Conservation (phyloP, 2,113 vertebrate genomes). For the Gymnobelideus leadbeateri region DNA sequence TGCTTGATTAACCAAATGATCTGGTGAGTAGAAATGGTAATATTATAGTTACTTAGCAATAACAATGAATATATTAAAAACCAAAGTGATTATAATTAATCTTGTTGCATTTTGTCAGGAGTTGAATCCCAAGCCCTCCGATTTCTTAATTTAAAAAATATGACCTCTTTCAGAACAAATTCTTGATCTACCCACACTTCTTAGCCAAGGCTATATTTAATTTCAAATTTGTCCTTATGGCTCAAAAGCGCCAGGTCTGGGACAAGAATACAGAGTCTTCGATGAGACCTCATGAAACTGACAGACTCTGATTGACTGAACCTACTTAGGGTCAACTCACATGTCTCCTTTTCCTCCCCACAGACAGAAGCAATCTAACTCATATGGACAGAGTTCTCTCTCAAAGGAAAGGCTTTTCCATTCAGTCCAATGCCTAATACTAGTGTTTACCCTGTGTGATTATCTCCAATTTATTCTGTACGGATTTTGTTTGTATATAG, state of each 20-base stretch:
- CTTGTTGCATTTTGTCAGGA: neutral
- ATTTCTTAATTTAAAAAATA: neutral
- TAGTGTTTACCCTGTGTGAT: neutral
- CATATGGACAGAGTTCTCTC: neutral
- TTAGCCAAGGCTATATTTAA: slow-evolving; percentile 49
- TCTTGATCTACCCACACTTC: slow-evolving; percentile 28
- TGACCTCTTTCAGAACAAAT: slow-evolving; percentile 33
- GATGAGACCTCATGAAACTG: neutral
- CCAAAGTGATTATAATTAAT: neutral
- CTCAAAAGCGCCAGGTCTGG: neutral
- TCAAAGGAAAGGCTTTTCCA: neutral
- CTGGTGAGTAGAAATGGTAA: neutral
- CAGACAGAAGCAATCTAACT: neutral
- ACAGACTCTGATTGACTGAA: neutral
- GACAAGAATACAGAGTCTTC: neutral
- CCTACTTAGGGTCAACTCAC: neutral
- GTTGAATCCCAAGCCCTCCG: neutral
- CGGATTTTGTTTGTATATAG: too few species aligned
- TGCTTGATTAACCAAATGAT: neutral
- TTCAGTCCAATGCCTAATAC: neutral
- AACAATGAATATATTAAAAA: neutral
- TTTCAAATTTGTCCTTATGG: slow-evolving; percentile 30
- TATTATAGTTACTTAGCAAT: neutral
- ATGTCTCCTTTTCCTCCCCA: neutral
- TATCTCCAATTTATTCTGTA: too few species aligned